Percentiles rank a stretch among this genome's conserved stretches.
phyloP scores from a whole-genome alignment of 2,113 vertebrate genomes.

The Chinchilla lanigera region DNA sequence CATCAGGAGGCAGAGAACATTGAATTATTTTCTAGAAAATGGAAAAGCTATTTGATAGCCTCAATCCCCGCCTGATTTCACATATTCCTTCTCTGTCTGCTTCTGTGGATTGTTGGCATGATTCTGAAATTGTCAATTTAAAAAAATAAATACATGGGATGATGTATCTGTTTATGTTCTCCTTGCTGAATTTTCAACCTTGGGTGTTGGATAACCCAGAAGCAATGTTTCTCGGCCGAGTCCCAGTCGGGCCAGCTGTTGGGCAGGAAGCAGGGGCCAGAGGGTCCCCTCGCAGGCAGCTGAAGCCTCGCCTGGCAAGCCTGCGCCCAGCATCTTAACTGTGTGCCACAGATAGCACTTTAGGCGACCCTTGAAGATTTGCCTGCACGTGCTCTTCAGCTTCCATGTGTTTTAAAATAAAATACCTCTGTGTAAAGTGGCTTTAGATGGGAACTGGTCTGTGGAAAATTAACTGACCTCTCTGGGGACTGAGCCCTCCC shows the following conservation, averaged over 20 bases:
- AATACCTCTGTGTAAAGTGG: neutral
- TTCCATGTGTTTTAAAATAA: neutral
- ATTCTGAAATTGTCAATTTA: neutral
- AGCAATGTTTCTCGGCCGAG: neutral
- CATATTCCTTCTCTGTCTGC: neutral
- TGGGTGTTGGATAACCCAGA: neutral
- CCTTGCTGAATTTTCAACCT: neutral
- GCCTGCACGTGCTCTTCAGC: neutral
- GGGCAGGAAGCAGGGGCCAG: fast-evolving
- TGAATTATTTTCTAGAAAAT: neutral
- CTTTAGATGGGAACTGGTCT: neutral
- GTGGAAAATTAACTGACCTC: neutral
- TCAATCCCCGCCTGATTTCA: neutral
- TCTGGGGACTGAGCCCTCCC: fast-evolving
- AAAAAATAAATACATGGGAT: neutral
- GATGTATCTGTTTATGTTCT: neutral
- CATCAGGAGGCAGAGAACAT: neutral
- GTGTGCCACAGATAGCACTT: neutral
- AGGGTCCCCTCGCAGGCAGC: neutral
- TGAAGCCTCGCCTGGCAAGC: neutral
- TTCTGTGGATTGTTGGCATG: neutral
- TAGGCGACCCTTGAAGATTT: neutral
- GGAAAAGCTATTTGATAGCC: neutral
- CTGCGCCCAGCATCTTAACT: fast-evolving
- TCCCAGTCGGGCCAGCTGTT: neutral